These are phyloP conservation scores for Caenorhabditis angaria DNA, from an alignment of 2,888 invertebrate species.

Conservation along the genomic window DNA sequence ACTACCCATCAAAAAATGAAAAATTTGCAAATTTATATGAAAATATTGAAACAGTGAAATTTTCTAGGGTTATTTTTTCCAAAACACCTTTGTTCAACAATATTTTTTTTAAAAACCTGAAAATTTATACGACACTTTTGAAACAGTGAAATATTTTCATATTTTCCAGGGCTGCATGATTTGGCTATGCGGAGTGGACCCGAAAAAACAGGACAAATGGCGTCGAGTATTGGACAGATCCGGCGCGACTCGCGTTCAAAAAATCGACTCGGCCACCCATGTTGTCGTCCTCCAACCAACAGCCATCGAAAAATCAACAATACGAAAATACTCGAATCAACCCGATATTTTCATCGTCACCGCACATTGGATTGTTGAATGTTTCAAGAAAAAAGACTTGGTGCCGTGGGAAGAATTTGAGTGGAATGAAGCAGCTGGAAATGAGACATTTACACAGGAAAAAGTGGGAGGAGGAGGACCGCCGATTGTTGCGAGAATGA, in stretches of 20 bases:
- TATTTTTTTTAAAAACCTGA: too few relatives aligned
- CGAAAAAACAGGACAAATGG: slow-evolving; percentile 26
- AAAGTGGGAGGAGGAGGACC: too few relatives aligned
- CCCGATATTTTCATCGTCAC: slow-evolving; percentile 39
- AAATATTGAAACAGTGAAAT: too few relatives aligned
- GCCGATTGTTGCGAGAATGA: neutral
- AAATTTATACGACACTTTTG: too few relatives aligned
- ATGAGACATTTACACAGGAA: neutral
- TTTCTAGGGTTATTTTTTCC: too few relatives aligned
- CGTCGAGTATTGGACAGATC: slow-evolving; percentile 36
- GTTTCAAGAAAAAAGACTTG: slow-evolving; percentile 31
- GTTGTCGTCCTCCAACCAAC: slow-evolving; percentile 39
- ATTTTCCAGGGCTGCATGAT: slow-evolving; percentile 16
- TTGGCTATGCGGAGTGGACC: slow-evolving; percentile 23
- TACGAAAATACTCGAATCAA: slow-evolving; percentile 17
- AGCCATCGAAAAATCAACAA: slow-evolving; percentile 13
- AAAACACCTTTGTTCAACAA: too few relatives aligned
- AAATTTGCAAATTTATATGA: too few relatives aligned
- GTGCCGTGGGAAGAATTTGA: slow-evolving; percentile 19
- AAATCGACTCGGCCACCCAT: slow-evolving; percentile 46
- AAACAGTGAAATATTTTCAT: too few relatives aligned
- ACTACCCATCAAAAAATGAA: too few relatives aligned
- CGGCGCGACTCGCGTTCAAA: slow-evolving; percentile 44
- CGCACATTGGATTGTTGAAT: slow-evolving; percentile 44
- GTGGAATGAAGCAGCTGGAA: neutral